Evolutionary conservation across 2,888 invertebrate genomes (phyloP).

Genomic region (Drosophila maculinotata): DNA sequence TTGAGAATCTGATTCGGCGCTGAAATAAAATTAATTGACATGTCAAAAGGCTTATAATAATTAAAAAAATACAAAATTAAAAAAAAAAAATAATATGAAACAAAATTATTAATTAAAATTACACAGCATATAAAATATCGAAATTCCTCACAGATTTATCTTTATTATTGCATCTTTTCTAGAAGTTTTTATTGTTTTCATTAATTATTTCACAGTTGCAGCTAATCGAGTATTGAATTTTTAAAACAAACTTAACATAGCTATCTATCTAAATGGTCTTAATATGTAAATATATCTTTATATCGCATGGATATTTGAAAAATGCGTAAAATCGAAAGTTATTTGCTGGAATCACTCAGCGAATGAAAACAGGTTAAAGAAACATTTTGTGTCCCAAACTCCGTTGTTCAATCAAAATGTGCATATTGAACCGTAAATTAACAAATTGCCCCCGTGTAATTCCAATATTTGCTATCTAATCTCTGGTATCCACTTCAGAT

Average conservation of each 20-base stretch:
- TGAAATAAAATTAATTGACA: too few relatives aligned
- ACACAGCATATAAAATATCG: too few relatives aligned
- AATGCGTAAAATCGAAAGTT: slow-evolving; percentile 12
- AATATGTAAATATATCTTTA: not conserved
- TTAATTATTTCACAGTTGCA: not conserved
- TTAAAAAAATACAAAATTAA: too few relatives aligned
- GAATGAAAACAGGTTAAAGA: not conserved
- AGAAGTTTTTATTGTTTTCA: not conserved
- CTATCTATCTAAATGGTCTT: not conserved
- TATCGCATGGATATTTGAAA: not conserved
- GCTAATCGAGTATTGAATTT: not conserved
- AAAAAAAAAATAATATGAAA: too few relatives aligned
- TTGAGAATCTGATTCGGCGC: too few relatives aligned
- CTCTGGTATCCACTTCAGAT: slow-evolving; percentile 14
- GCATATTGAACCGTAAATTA: not conserved
- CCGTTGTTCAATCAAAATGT: not conserved
- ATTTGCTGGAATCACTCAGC: not conserved
- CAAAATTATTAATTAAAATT: too few relatives aligned
- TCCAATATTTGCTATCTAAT: slow-evolving; percentile 29
- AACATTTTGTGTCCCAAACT: not conserved
- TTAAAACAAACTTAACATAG: not conserved
- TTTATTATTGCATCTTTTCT: too few relatives aligned
- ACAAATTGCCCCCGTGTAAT: slow-evolving; percentile 2
- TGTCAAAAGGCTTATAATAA: too few relatives aligned
- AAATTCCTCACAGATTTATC: too few relatives aligned